Evolutionary conservation across 30 jellyfish, hydroid and myxozoan species (phyloP), one percentile per base, ranked within the genome.

Genomic region (Sanderia malayensis): DNA sequence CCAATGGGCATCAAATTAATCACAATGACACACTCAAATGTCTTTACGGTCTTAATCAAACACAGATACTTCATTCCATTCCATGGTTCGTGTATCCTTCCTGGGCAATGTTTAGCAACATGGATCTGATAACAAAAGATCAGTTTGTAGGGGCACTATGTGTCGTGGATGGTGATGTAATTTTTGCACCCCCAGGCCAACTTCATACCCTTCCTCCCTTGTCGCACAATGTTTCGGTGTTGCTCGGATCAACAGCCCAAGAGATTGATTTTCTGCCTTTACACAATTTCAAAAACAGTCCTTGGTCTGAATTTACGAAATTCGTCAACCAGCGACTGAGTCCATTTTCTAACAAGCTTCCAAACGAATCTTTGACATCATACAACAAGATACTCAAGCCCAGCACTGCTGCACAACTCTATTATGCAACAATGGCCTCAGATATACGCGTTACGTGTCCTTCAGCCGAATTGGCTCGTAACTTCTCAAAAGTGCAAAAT

Each of bases 161-260:
- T 44, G 93, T 85, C 20, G 74, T 85, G 19, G 96, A 85, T 61
- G 71, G 76, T 1, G 67, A 41, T 28, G 92, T 85, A 25, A 24
- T 85, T 15, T 45, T 78, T 30, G 25, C 44, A 2, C 61, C 93
- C 2, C 87, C 92, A 1, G 70, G 44, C 9, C 22, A 24, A 27
- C 25, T 72, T 2, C 29, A 25, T 19, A 10, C 26, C 2, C 13
- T 19, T 13, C 76, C 55, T 10, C 3, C 66, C 0, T 26, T 45
- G 52, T n/a, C 67, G 15, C 86, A 44, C 11, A 77, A 63, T n/a
- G 82, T 76, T 24, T 11, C 87, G 0, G 77, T 85, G 4, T 28
- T 85, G 62, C 46, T 85, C 31, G 96, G 96, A 34, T 57, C 74
- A 25, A 85, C 93, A 9, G 92, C 96, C 6, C 96, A 85, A 47